Percentiles rank a stretch among this genome's conserved stretches.
These are phyloP conservation scores for Clarias pachynema DNA, from an alignment of 2,797 vertebrate genomes.

Conservation along the genomic window DNA sequence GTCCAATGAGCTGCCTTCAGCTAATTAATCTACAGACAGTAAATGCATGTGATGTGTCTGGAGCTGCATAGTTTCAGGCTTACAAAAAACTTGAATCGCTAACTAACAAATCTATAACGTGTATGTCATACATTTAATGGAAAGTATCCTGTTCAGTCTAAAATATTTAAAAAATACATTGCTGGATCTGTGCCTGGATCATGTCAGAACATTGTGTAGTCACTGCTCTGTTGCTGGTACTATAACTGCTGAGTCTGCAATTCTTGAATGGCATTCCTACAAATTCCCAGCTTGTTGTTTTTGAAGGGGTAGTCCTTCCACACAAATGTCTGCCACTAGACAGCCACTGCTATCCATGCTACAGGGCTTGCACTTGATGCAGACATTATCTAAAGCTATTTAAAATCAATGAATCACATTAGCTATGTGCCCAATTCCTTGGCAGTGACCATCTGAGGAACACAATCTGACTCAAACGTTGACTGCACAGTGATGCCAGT, in stretches of 20 bases:
- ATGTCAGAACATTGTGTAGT: neutral
- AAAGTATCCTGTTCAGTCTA: neutral
- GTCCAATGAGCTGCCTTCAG: neutral
- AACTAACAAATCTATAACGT: no score
- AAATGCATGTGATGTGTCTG: neutral
- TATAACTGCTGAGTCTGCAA: neutral
- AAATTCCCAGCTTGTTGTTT: neutral
- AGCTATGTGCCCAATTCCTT: neutral
- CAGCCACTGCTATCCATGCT: neutral
- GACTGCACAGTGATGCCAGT: conserved; percentile 5
- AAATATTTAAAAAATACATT: neutral
- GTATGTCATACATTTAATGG: no score
- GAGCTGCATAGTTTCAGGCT: neutral
- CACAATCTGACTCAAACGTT: neutral
- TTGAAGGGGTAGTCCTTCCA: neutral
- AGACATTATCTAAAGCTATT: neutral
- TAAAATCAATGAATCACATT: neutral
- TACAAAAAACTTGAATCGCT: neutral
- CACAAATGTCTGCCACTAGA: conserved; percentile 1
- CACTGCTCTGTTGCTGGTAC: neutral
- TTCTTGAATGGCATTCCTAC: neutral
- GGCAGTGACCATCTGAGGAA: neutral
- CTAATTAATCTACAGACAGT: neutral
- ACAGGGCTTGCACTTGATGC: neutral
- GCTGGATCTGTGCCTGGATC: neutral